These are phyloP conservation scores for Mimas tiliae DNA, from an alignment of 2,888 invertebrate species.

Conservation along the genomic window DNA sequence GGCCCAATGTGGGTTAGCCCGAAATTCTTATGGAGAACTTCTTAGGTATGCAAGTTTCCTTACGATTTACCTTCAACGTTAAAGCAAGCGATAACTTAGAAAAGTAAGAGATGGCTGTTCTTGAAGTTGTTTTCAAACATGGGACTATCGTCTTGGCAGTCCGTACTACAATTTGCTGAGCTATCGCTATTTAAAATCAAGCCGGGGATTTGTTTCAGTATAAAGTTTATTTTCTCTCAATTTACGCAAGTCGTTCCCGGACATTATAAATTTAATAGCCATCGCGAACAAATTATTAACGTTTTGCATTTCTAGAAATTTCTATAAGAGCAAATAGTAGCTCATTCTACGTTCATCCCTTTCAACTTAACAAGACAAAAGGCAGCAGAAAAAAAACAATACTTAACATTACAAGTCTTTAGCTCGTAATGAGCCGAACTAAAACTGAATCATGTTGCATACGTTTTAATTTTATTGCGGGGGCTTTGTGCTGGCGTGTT, in stretches of 20 bases:
- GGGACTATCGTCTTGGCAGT: too few relatives aligned
- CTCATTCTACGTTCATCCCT: conserved; percentile 5
- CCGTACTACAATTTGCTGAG: too few relatives aligned
- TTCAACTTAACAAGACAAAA: conserved; percentile 9
- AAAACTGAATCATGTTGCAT: conserved; percentile 50
- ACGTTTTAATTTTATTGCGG: conserved; percentile 68
- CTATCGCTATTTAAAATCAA: not conserved
- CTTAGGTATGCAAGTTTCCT: too few relatives aligned
- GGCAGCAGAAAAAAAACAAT: conserved; percentile 3
- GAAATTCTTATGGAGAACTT: too few relatives aligned
- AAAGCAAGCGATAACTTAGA: too few relatives aligned
- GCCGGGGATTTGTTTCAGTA: too few relatives aligned
- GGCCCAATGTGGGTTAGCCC: too few relatives aligned
- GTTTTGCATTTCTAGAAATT: conserved; percentile 2
- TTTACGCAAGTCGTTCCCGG: not conserved
- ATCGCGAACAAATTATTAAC: not conserved
- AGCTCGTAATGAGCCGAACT: conserved; percentile 38
- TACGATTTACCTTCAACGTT: too few relatives aligned
- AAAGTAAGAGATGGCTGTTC: too few relatives aligned
- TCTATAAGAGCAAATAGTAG: conserved; percentile 2
- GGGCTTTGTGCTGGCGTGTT: conserved; percentile 57
- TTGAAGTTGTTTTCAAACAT: too few relatives aligned
- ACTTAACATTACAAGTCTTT: conserved; percentile 24
- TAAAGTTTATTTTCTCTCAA: not conserved
- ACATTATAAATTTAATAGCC: not conserved